Percentiles rank a stretch among this genome's conserved stretches.
phyloP scores from a whole-genome alignment of 2,113 vertebrate genomes.

The Brienomyrus brachyistius region DNA sequence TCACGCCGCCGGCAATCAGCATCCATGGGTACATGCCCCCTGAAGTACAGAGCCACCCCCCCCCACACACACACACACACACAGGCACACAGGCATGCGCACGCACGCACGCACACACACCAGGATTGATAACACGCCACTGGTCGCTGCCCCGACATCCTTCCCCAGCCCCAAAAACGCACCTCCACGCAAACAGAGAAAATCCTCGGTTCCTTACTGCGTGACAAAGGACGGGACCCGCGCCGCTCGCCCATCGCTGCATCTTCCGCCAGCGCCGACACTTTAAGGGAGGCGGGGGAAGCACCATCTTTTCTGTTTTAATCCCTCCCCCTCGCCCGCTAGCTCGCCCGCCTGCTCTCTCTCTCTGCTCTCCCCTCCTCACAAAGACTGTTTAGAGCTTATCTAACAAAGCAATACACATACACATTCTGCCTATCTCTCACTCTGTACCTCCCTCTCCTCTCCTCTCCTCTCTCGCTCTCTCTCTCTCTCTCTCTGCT shows the following conservation, averaged over 20 bases:
- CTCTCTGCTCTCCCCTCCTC: conserved; percentile 31
- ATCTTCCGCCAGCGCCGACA: conserved; percentile 54
- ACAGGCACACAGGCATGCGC: conserved; percentile 23
- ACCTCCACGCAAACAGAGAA: conserved; percentile 38
- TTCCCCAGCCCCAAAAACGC: conserved; percentile 15
- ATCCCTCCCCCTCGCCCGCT: conserved; percentile 14
- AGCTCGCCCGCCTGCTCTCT: conserved; percentile 15
- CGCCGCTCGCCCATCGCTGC: conserved; percentile 58
- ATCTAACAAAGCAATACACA: conserved; percentile 67
- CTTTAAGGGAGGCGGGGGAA: conserved; percentile 40
- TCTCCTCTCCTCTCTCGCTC: conserved; percentile 30
- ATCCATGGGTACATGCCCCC: background rate
- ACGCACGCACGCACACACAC: conserved; percentile 29
- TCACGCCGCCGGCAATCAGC: background rate
- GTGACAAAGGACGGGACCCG: conserved; percentile 53
- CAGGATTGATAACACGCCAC: conserved; percentile 36
- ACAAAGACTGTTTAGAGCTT: conserved; percentile 59
- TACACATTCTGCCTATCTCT: conserved; percentile 38
- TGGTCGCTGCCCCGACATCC: conserved; percentile 23
- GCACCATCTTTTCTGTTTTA: conserved; percentile 52
- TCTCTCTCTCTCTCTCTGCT: conserved; percentile 39
- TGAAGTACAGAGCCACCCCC: background rate
- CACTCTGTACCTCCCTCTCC: conserved; percentile 40
- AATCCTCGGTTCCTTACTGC: conserved; percentile 60
- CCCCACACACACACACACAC: conserved; percentile 20